A percentile compares a stretch with the other conserved stretches of the same genome.
Evolutionary conservation across 2,888 invertebrate genomes (phyloP).

Genomic region (Ariolimax columbianus): DNA sequence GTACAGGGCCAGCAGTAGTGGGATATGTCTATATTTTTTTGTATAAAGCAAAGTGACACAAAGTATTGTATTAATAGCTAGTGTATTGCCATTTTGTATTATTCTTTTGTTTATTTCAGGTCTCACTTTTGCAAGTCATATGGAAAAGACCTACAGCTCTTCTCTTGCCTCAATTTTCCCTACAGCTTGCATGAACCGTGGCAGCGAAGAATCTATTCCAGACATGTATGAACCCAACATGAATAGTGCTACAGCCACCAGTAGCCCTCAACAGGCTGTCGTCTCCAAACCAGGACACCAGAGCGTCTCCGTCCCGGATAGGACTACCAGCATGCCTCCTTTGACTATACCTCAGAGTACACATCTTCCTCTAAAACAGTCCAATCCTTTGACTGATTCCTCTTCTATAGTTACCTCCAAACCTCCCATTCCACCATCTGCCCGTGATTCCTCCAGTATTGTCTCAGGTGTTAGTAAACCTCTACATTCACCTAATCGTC

Average conservation of each 20-base stretch:
- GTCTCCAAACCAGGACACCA: neutral
- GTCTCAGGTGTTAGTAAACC: constrained; percentile 18
- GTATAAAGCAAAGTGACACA: too few species aligned
- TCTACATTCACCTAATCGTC: constrained; percentile 1
- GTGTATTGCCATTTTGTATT: neutral
- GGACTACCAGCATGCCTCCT: neutral
- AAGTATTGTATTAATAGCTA: too few species aligned
- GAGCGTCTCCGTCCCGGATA: neutral
- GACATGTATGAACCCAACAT: constrained; percentile 63
- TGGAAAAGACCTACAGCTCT: constrained; percentile 26
- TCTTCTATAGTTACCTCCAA: constrained; percentile 28
- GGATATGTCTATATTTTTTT: too few species aligned
- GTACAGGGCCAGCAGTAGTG: too few species aligned
- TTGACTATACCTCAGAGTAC: neutral
- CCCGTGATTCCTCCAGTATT: neutral
- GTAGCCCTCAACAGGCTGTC: neutral
- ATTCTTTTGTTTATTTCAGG: neutral
- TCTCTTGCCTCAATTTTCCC: constrained; percentile 65
- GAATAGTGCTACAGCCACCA: neutral
- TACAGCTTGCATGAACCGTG: constrained; percentile 67
- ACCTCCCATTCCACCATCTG: constrained; percentile 41
- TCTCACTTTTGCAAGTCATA: neutral
- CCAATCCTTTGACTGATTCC: constrained; percentile 10
- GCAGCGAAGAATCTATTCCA: constrained; percentile 75
- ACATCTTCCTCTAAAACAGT: constrained; percentile 1